Percentiles rank a stretch among this genome's conserved stretches.
Conservation (phyloP, 2,888 invertebrate species). For the Drosophila phalerata region DNA sequence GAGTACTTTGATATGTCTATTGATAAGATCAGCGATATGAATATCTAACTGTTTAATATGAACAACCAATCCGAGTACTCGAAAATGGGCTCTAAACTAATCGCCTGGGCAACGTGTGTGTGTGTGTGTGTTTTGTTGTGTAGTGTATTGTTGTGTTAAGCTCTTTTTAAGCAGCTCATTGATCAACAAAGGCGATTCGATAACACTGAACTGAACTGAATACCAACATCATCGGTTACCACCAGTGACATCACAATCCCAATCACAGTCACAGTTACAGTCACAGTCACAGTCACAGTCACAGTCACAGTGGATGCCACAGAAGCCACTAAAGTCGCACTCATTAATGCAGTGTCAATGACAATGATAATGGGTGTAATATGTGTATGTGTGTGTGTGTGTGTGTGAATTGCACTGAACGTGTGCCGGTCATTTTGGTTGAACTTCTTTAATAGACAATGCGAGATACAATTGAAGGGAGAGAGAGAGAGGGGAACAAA, state of each 20-base stretch:
- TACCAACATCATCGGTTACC: background rate
- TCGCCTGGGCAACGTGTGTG: constrained; percentile 24
- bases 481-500: background rate
- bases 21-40: constrained; percentile 23
- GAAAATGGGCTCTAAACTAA: constrained; percentile 33
- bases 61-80: background rate
- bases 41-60: constrained; percentile 4
- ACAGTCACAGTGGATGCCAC: constrained; percentile 32
- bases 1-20: background rate
- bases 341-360: constrained; percentile 71
- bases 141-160: constrained; percentile 26
- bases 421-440: constrained; percentile 61
- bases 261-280: background rate
- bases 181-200: constrained; percentile 49
- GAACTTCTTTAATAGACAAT: constrained; percentile 65
- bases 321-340: constrained; percentile 46
- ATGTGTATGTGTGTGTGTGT: constrained; percentile 14
- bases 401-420: constrained; percentile 38
- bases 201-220: constrained; percentile 41
- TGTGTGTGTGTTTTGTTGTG: background rate
- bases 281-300: constrained; percentile 21
- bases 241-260: background rate
- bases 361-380: constrained; percentile 28
- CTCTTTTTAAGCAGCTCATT: constrained; percentile 63
- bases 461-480: constrained; percentile 7